phyloP scores from a whole-genome alignment of 1,140 invertebrate genomes.

The Apocrypta bakeri region DNA sequence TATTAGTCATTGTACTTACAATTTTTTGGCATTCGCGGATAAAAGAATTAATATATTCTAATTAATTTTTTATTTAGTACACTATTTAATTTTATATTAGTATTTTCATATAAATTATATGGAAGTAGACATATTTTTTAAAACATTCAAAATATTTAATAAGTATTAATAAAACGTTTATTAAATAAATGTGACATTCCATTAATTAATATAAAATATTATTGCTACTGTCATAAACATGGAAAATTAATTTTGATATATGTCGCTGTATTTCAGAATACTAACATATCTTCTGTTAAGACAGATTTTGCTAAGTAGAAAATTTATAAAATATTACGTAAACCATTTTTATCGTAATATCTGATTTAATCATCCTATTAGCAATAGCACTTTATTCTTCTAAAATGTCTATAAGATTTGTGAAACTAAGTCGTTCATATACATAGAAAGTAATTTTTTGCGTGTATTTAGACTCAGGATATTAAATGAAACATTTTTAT shows the following conservation, averaged over 20 bases:
- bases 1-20: conserved; percentile 30
- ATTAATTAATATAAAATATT: not conserved
- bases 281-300: not conserved
- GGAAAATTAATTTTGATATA: not conserved
- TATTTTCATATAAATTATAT: not conserved
- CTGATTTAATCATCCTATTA: not conserved
- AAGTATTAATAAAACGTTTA: not conserved
- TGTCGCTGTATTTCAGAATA: not conserved
- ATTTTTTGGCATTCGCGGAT: not conserved
- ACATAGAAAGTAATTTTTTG: not conserved
- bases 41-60: not conserved
- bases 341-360: not conserved
- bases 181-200: not conserved
- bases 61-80: not conserved
- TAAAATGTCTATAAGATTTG: not conserved
- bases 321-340: not conserved
- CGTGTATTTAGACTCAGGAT: conserved; percentile 20
- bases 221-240: not conserved
- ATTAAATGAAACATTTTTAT: conserved; percentile 2
- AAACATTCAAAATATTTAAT: not conserved
- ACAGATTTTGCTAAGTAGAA: not conserved
- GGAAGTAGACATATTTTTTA: not conserved
- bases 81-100: not conserved
- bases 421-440: not conserved
- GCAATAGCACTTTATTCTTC: not conserved